Evolutionary conservation across 2,797 vertebrate genomes (phyloP).

Genomic region (Cynodonichthys magdalenae): DNA sequence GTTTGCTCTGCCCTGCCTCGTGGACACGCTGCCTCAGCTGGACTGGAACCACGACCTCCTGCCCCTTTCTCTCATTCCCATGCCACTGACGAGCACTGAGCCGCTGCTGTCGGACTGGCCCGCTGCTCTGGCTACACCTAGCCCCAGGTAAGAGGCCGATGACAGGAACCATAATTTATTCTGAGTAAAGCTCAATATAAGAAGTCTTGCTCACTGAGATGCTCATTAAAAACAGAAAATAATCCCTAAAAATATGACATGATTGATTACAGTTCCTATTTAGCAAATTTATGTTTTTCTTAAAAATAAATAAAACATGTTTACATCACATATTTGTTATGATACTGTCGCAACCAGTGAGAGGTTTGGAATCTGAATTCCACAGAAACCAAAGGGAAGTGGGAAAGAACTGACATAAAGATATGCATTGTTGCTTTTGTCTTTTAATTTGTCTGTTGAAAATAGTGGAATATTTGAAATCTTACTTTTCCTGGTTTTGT

Average conservation of each 20-base stretch:
- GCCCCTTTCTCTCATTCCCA: constrained; percentile 93
- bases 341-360: not conserved
- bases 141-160: constrained; percentile 84
- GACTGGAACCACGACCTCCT: constrained; percentile 97
- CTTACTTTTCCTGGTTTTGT: not conserved
- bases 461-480: not conserved
- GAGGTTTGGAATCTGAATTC: not conserved
- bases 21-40: constrained; percentile 93
- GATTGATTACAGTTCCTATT: not conserved
- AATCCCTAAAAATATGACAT: not conserved
- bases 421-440: constrained; percentile 4
- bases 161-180: not conserved
- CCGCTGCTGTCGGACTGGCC: constrained; percentile 92
- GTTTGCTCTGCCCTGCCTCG: constrained; percentile 91
- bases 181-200: too few relatives aligned
- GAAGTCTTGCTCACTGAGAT: not conserved
- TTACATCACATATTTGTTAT: not conserved
- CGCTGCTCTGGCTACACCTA: constrained; percentile 82
- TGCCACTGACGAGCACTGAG: constrained; percentile 89
- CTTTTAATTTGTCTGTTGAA: not conserved
- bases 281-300: constrained; percentile 3
- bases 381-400: constrained; percentile 42
- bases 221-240: not conserved
- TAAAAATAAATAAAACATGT: constrained; percentile 5
- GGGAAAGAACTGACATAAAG: constrained; percentile 45